Evolutionary conservation across 2,797 vertebrate species (phyloP).

Genomic region (Mastacembelus armatus): DNA sequence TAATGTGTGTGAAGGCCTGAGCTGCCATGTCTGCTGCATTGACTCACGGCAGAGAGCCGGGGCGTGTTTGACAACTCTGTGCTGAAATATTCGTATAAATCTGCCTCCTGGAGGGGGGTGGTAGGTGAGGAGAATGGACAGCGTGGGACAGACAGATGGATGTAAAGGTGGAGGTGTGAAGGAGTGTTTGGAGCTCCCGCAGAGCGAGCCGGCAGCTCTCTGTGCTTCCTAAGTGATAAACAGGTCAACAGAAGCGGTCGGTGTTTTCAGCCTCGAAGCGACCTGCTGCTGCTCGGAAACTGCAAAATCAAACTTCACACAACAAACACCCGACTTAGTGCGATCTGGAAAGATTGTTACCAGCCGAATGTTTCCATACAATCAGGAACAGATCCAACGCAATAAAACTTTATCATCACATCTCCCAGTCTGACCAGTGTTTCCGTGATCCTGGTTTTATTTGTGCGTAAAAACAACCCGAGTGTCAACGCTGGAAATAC

Average conservation of each 20-base stretch:
- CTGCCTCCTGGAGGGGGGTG: conserved; percentile 84
- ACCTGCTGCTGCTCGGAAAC: conserved; percentile 56
- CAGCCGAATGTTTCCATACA: neutral
- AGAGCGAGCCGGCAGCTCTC: conserved; percentile 76
- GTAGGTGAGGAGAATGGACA: conserved; percentile 39
- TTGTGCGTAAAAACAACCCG: no score
- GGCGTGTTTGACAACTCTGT: conserved; percentile 55
- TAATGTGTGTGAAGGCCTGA: conserved; percentile 62
- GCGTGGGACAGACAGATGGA: conserved; percentile 28
- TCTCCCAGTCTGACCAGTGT: neutral
- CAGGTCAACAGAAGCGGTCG: conserved; percentile 90
- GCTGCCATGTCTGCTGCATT: conserved; percentile 54
- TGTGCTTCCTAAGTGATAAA: conserved; percentile 91
- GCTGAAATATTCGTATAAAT: conserved; percentile 69
- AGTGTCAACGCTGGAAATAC: no score
- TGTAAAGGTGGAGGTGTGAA: conserved; percentile 85
- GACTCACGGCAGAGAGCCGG: conserved; percentile 38
- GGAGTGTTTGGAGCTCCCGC: conserved; percentile 59
- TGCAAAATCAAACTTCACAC: conserved; percentile 33
- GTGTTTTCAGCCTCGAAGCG: conserved; percentile 67
- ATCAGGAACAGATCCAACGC: neutral
- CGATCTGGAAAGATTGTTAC: conserved; percentile 8
- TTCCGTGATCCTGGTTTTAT: no score
- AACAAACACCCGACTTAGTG: conserved; percentile 25
- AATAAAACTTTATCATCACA: neutral